Percentiles rank a stretch among this genome's conserved stretches.
Conservation (phyloP, 2,113 vertebrate genomes). For the Hippocampus barbouri region DNA sequence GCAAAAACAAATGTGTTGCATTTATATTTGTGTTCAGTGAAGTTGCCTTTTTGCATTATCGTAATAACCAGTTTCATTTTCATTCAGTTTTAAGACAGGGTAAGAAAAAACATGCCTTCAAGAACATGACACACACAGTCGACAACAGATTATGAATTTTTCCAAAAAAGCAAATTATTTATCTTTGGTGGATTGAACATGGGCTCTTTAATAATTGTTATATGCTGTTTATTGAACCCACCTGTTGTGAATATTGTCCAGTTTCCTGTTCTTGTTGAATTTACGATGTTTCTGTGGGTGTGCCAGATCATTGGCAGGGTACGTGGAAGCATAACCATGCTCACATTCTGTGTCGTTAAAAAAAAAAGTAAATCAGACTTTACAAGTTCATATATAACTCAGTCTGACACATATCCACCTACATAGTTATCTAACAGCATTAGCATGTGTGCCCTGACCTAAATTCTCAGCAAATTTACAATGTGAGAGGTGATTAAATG, state of each 20-base stretch:
- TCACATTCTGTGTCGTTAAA: constrained; percentile 80
- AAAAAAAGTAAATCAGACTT: constrained; percentile 4
- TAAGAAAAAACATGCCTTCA: too few species aligned
- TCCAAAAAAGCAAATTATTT: not conserved
- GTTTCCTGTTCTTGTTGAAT: constrained; percentile 83
- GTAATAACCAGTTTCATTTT: too few species aligned
- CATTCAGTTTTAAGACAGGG: too few species aligned
- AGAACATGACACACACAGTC: not conserved
- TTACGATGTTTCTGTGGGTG: constrained; percentile 81
- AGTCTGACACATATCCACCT: not conserved
- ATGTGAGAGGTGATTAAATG: not conserved
- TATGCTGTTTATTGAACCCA: constrained; percentile 17
- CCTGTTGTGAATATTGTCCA: constrained; percentile 71
- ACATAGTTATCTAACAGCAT: not conserved
- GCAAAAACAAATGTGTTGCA: too few species aligned
- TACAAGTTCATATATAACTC: constrained; percentile 2
- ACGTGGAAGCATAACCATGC: constrained; percentile 90
- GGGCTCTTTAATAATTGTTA: not conserved
- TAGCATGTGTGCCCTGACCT: not conserved
- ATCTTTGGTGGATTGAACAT: not conserved
- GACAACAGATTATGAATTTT: too few species aligned
- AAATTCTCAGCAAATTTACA: not conserved
- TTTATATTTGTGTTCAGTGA: too few species aligned
- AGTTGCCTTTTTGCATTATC: too few species aligned
- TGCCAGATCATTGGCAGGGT: constrained; percentile 75